These are phyloP conservation scores for Lordiphosa fenestrarum DNA, from an alignment of 2,888 invertebrate species.

Conservation along the genomic window DNA sequence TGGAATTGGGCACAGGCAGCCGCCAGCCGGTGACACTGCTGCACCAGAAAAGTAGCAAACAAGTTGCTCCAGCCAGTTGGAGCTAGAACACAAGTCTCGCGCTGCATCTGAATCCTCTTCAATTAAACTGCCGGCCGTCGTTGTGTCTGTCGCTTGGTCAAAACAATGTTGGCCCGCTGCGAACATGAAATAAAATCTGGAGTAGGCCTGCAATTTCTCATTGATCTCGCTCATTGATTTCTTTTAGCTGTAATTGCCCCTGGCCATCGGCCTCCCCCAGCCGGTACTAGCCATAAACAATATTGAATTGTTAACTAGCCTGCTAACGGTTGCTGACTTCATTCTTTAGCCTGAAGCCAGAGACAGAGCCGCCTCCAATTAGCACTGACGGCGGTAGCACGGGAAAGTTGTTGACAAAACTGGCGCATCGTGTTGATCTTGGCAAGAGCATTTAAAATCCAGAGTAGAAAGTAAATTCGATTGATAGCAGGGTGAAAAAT, in stretches of 20 bases:
- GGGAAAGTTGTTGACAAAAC: conserved; percentile 72
- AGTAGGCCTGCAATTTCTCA: conserved; percentile 71
- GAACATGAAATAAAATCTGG: conserved; percentile 48
- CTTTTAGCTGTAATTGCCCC: conserved; percentile 70
- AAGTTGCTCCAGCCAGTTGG: conserved; percentile 7
- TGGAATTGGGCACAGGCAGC: conserved; percentile 63
- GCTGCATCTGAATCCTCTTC: conserved; percentile 55
- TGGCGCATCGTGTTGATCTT: conserved; percentile 28
- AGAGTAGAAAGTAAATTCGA: conserved; percentile 73
- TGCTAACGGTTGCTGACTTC: conserved; percentile 50
- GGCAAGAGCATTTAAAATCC: conserved; percentile 48
- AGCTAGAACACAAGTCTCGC: conserved; percentile 50
- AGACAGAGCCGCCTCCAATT: conserved; percentile 45
- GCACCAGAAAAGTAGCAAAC: conserved; percentile 11
- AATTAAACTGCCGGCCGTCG: conserved; percentile 51
- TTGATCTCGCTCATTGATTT: conserved; percentile 65
- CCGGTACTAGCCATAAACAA: conserved; percentile 43
- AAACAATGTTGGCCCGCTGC: conserved; percentile 34
- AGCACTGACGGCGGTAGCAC: conserved; percentile 52
- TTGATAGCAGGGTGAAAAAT: conserved; percentile 35
- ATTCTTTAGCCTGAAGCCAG: conserved; percentile 43
- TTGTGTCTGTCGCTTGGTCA: conserved; percentile 32
- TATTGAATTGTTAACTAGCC: conserved; percentile 56
- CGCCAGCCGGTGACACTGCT: conserved; percentile 9
- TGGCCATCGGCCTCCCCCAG: conserved; percentile 2